Evolutionary conservation across 2,113 vertebrate genomes (phyloP).

Genomic region (Sprattus sprattus): DNA sequence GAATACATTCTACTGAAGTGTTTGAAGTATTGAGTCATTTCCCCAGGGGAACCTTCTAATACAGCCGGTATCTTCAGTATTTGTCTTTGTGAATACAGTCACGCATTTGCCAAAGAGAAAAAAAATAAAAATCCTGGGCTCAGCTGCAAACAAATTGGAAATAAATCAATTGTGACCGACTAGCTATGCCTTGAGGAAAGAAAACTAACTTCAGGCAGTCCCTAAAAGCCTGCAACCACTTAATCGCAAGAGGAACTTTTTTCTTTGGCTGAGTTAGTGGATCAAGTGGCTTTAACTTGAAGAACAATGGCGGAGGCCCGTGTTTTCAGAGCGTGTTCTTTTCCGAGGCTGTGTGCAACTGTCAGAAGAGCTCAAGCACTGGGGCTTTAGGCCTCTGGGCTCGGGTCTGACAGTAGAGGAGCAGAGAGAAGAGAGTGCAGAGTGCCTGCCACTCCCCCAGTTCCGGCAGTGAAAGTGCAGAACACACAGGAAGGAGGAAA

Average conservation of each 20-base stretch:
- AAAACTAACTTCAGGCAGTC: not conserved
- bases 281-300: not conserved
- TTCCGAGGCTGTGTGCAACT: conserved; percentile 32
- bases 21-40: not conserved
- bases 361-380: conserved; percentile 29
- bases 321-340: conserved; percentile 24
- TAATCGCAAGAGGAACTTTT: conserved; percentile 19
- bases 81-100: not conserved
- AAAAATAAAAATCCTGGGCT: not conserved
- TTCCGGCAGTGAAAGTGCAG: not conserved
- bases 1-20: not conserved
- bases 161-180: not conserved
- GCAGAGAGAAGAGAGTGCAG: conserved; percentile 51
- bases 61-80: not conserved
- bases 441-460: not conserved
- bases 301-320: conserved; percentile 7
- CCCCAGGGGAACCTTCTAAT: not conserved
- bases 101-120: not conserved
- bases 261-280: conserved; percentile 1
- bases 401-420: conserved; percentile 16
- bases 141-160: not conserved
- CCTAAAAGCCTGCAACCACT: not conserved
- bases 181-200: not conserved
- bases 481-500: not conserved
- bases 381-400: conserved; percentile 32